phyloP scores from a whole-genome alignment of 2,113 vertebrate genomes.

The Cottus gobio region DNA sequence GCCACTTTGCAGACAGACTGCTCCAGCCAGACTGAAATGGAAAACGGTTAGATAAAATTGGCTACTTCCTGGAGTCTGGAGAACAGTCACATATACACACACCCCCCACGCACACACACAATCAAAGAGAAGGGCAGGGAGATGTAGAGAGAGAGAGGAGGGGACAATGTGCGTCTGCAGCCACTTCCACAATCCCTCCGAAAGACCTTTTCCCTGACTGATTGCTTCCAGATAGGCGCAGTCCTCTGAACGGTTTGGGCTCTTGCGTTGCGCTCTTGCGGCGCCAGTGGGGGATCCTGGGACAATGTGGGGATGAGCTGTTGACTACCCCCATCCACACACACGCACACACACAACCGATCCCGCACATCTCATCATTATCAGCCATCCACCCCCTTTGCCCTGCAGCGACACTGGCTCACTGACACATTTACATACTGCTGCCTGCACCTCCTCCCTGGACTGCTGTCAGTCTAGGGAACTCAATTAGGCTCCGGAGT shows the following conservation, averaged over 20 bases:
- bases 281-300: constrained; percentile 82
- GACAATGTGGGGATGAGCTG: constrained; percentile 77
- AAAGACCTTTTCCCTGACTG: constrained; percentile 59
- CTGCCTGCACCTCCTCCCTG: constrained; percentile 70
- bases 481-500: constrained; percentile 55
- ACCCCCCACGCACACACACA: constrained; percentile 32
- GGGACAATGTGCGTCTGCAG: constrained; percentile 39
- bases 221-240: constrained; percentile 78
- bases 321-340: constrained; percentile 62
- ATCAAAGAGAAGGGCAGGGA: constrained; percentile 36
- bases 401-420: constrained; percentile 71
- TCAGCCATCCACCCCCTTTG: constrained; percentile 43
- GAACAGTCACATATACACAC: constrained; percentile 38
- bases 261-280: constrained; percentile 65
- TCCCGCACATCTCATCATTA: constrained; percentile 57
- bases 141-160: constrained; percentile 13
- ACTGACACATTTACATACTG: constrained; percentile 79
- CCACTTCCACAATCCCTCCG: constrained; percentile 58
- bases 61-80: constrained; percentile 71
- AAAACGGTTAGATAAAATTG: constrained; percentile 67
- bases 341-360: constrained; percentile 22
- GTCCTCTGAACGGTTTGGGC: constrained; percentile 45
- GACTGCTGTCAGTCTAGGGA: constrained; percentile 69
- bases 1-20: constrained; percentile 30
- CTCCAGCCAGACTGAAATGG: constrained; percentile 49